These are phyloP conservation scores for Myripristis murdjan DNA, from an alignment of 2,797 vertebrate species.

Conservation along the genomic window DNA sequence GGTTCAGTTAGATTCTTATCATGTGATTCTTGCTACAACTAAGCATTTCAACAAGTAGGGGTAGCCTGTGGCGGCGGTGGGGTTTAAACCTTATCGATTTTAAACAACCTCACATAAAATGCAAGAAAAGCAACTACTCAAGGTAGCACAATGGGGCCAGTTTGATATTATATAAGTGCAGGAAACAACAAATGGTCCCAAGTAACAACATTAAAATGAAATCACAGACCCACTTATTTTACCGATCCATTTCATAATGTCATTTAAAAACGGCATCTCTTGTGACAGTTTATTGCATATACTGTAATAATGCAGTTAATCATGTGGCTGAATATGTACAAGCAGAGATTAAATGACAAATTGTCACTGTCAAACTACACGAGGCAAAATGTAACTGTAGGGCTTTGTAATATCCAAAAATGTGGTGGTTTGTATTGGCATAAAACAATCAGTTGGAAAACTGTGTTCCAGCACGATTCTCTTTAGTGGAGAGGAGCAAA, in stretches of 20 bases:
- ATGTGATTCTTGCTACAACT: conserved; percentile 61
- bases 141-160: background rate
- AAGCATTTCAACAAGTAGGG: conserved; percentile 44
- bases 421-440: too few relatives aligned
- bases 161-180: conserved; percentile 25
- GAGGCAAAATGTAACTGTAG: background rate
- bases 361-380: background rate
- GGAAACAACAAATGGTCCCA: background rate
- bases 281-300: too few relatives aligned
- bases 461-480: background rate
- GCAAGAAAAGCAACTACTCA: conserved; percentile 1
- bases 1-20: conserved; percentile 60
- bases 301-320: background rate
- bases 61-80: conserved; percentile 7
- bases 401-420: too few relatives aligned
- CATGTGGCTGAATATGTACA: background rate
- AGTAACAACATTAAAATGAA: too few relatives aligned
- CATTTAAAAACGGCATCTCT: too few relatives aligned
- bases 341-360: background rate
- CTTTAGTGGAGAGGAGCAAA: conserved; percentile 15
- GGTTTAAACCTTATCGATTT: conserved; percentile 18
- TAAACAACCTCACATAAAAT: conserved; percentile 24
- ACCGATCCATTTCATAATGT: background rate
- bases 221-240: too few relatives aligned
- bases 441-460: too few relatives aligned